Conservation (phyloP, 2,113 vertebrate species). For the Chaetura pelagica region DNA sequence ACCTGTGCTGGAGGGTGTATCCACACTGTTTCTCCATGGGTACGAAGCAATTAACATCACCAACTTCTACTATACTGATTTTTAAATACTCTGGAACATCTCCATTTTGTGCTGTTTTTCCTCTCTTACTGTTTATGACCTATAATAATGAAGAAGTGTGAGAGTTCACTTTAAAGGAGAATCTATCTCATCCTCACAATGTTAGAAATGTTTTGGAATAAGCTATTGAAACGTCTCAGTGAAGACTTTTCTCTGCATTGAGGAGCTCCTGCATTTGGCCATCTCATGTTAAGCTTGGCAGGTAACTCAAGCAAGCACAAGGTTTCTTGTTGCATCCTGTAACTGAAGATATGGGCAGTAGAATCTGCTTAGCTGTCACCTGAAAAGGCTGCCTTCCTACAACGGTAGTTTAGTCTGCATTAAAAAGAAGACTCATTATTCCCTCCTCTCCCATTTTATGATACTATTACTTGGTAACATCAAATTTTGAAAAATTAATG, state of each 20-base stretch:
- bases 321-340: background rate
- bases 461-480: background rate
- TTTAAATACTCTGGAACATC: background rate
- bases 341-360: background rate
- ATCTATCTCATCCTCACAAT: background rate
- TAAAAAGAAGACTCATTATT: background rate
- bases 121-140: background rate
- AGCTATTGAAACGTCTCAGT: accelerated
- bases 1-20: background rate
- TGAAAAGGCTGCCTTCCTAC: background rate
- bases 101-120: background rate
- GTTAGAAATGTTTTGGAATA: background rate
- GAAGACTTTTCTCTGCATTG: background rate
- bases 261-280: background rate
- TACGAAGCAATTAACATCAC: background rate
- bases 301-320: background rate
- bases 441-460: background rate
- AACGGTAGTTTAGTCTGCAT: background rate
- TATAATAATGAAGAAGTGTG: background rate
- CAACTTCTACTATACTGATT: background rate
- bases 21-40: background rate
- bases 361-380: background rate
- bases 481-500: background rate
- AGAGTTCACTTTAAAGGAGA: background rate
- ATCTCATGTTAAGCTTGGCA: accelerated